These are phyloP conservation scores for Rhinella marina DNA, from an alignment of 2,797 vertebrate genomes.

Conservation along the genomic window DNA sequence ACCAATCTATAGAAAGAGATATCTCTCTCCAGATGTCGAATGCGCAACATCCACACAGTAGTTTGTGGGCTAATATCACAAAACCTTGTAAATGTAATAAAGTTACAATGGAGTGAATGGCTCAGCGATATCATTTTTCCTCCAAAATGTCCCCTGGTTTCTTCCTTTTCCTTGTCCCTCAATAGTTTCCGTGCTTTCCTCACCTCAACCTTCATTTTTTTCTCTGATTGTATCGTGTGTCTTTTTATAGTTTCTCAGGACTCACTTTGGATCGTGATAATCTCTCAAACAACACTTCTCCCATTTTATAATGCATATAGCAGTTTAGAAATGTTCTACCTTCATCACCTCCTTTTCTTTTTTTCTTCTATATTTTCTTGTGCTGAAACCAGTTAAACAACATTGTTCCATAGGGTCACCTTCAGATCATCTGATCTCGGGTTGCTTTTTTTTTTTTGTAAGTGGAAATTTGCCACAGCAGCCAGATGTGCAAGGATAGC, in stretches of 20 bases:
- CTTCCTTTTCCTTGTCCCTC: neutral
- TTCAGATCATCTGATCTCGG: neutral
- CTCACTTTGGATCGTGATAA: neutral
- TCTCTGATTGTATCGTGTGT: neutral
- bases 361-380: neutral
- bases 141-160: neutral
- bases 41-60: neutral
- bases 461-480: neutral
- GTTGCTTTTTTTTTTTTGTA: neutral
- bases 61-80: constrained; percentile 27
- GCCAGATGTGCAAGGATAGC: neutral
- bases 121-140: no score
- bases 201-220: constrained; percentile 6
- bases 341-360: neutral
- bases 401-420: constrained; percentile 1
- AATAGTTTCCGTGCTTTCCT: neutral
- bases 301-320: neutral
- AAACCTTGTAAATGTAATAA: no score
- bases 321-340: neutral
- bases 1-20: constrained; percentile 57
- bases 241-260: neutral
- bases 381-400: neutral
- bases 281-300: neutral
- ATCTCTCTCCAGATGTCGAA: constrained; percentile 6
- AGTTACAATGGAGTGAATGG: neutral